Conservation (phyloP, 2,888 invertebrate genomes). For the Autographa gamma region DNA sequence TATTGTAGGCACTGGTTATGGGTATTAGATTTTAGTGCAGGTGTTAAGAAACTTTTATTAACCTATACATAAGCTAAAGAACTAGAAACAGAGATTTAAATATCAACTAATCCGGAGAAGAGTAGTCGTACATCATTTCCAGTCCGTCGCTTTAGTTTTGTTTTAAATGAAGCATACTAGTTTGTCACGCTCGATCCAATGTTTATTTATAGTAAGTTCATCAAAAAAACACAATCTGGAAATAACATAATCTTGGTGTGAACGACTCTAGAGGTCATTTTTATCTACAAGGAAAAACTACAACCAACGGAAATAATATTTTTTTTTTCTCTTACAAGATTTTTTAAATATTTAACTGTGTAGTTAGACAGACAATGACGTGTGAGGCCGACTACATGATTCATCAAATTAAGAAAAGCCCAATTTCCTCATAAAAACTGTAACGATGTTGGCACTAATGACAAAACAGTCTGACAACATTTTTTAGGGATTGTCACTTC, state of each 20-base stretch:
- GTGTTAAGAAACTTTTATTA: no score
- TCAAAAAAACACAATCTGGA: background rate
- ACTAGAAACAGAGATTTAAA: background rate
- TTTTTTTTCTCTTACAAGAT: background rate
- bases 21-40: no score
- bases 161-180: background rate
- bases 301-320: background rate
- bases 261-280: background rate
- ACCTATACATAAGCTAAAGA: no score
- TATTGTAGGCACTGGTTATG: no score
- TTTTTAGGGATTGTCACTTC: constrained; percentile 39
- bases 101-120: background rate
- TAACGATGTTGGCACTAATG: constrained; percentile 40
- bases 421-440: constrained; percentile 15
- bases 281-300: background rate
- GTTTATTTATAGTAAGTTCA: background rate
- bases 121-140: background rate
- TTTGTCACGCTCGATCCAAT: background rate
- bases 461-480: constrained; percentile 40
- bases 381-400: constrained; percentile 17
- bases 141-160: background rate
- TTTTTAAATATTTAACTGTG: background rate
- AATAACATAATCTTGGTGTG: background rate
- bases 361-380: background rate
- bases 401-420: constrained; percentile 27